Percentiles rank a stretch among this genome's conserved stretches.
These are phyloP conservation scores for Drosophila albomicans DNA, from an alignment of 1,140 invertebrate genomes.

Conservation along the genomic window DNA sequence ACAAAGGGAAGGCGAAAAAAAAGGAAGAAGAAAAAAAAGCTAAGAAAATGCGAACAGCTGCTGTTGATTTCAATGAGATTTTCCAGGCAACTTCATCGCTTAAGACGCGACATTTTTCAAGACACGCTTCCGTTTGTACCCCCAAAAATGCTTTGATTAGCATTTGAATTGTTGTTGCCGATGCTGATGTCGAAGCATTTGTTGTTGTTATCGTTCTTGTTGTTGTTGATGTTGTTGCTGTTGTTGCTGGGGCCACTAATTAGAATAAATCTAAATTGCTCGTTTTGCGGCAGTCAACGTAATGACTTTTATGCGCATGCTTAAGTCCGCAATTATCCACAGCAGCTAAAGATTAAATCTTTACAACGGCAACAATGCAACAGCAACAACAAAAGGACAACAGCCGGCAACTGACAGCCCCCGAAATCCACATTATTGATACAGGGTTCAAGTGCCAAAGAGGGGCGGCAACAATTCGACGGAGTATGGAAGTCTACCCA, in stretches of 20 bases:
- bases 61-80: conserved; percentile 63
- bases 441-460: conserved; percentile 38
- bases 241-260: conserved; percentile 58
- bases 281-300: conserved; percentile 78
- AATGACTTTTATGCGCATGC: conserved; percentile 82
- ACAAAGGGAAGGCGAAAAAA: not conserved
- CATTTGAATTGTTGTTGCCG: conserved; percentile 65
- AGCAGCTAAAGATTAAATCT: conserved; percentile 81
- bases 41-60: conserved; percentile 47
- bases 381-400: conserved; percentile 28
- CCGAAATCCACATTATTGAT: conserved; percentile 75
- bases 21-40: not conserved
- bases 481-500: conserved; percentile 14
- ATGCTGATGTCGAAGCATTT: conserved; percentile 30
- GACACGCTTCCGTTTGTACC: conserved; percentile 34
- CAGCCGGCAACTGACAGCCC: conserved; percentile 32
- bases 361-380: conserved; percentile 51
- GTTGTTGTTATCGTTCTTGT: conserved; percentile 36
- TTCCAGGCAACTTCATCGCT: conserved; percentile 73
- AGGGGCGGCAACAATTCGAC: not conserved
- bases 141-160: conserved; percentile 61
- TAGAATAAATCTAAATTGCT: conserved; percentile 81
- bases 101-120: conserved; percentile 77
- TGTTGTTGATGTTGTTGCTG: conserved; percentile 39
- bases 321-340: conserved; percentile 80